Base-by-base conservation (phyloP, 2,888 invertebrate species). In the Drosophila mimetica region DNA sequence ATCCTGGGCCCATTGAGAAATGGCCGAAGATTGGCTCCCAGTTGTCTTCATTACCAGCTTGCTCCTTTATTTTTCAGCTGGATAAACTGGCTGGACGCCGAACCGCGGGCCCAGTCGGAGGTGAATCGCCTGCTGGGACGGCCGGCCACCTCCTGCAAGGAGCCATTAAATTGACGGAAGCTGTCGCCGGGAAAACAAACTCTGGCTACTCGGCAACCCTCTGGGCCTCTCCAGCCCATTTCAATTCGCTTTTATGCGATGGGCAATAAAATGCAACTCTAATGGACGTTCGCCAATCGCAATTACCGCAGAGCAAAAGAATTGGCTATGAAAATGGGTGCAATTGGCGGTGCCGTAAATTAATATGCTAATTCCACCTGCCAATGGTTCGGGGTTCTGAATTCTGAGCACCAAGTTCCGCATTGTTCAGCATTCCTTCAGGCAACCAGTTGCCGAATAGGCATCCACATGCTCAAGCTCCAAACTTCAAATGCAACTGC, bases 361-460 rank as follows among this genome's bases (percentile, higher is more conserved):
- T 82, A 87, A 87, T 84, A 82, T 87, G 81, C 87, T 81, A 85
- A 87, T 82, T 76, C 74, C 46, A 63, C 52, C 69, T 50, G 50
- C 14, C 53, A 66, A 42, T 52, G 22, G 54, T 20, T 63, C 22
- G n/a, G 25, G 37, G 54, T 39, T 54, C 55, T 61, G 69, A 67
- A 20, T 25, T n/a, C 14, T n/a, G 25, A 4, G 51, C 16, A 59
- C 39, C 16, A 20, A 20, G 46, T 28, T 54, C 61, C 11, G 30
- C 11, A 11, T 30, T 30, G 11, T 30, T 8, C 67, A 52, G 57
- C 75, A 71, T 83, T 73, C 73, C 73, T 47, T 54, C 44, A 60
- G 28, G 14, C 22, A 32, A 47, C n/a, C 8, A 16, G 4, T 9
- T 22, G 28, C 37, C 44, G 25, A 30, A 11, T 22, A 16, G 54